phyloP scores from a whole-genome alignment of 2,113 vertebrate species.

The Aythya baeri region DNA sequence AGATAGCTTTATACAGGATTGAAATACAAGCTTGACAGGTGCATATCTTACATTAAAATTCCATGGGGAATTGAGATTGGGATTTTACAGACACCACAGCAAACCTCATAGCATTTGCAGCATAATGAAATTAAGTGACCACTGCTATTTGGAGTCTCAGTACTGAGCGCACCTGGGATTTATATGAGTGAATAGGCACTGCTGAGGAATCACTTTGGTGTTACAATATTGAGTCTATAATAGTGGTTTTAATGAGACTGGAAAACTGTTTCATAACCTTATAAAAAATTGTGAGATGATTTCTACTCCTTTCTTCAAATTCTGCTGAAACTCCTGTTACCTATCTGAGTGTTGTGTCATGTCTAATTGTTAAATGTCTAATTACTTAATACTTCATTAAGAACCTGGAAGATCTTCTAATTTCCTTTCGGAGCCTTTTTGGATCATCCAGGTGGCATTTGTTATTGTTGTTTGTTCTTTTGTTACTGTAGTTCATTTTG shows the following conservation, averaged over 20 bases:
- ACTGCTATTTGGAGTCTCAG: neutral
- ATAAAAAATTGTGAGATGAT: neutral
- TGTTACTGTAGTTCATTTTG: neutral
- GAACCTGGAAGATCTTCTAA: neutral
- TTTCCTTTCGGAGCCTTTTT: neutral
- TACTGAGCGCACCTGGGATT: neutral
- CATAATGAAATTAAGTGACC: neutral
- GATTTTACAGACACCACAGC: conserved; percentile 13
- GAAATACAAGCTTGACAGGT: neutral
- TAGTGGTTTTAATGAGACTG: neutral
- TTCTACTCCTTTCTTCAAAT: neutral
- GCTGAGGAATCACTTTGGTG: neutral
- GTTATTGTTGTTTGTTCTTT: neutral
- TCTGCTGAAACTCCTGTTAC: neutral
- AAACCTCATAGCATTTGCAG: neutral
- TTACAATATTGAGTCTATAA: neutral
- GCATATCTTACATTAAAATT: neutral
- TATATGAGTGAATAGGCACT: neutral
- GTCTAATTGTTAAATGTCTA: neutral
- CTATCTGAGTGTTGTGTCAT: neutral
- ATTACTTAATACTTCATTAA: neutral
- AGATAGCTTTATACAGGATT: neutral
- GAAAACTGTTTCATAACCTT: neutral
- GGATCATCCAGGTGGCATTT: neutral
- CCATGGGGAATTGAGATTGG: neutral